Percentiles rank a stretch among this genome's conserved stretches.
Evolutionary conservation across 2,113 vertebrate genomes (phyloP).

Genomic region (Microtus richardsoni): DNA sequence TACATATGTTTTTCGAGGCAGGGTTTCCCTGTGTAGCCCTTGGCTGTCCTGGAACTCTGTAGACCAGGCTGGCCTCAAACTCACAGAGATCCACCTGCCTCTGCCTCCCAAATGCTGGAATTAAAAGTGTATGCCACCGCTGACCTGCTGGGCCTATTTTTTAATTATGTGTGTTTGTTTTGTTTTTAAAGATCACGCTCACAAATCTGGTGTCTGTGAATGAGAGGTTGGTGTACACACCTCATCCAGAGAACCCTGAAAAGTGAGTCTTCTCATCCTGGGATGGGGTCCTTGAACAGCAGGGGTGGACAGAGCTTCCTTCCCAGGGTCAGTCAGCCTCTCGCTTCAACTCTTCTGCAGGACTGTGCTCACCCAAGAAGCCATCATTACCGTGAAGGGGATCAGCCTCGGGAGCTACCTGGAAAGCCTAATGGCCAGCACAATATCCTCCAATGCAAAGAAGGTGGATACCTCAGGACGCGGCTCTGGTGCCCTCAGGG

Average conservation of each 20-base stretch:
- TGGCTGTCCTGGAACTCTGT: too few species aligned
- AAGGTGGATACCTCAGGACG: conserved; percentile 87
- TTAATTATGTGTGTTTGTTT: neutral
- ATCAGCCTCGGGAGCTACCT: conserved; percentile 96
- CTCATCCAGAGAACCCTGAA: conserved; percentile 96
- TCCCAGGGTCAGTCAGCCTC: neutral
- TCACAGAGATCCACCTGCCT: neutral
- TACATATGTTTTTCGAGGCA: too few species aligned
- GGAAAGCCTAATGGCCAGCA: conserved; percentile 96
- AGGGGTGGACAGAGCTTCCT: neutral
- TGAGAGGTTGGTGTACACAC: conserved; percentile 95
- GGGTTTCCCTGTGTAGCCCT: too few species aligned
- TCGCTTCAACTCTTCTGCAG: conserved; percentile 82
- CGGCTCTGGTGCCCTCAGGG: neutral
- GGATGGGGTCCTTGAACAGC: neutral
- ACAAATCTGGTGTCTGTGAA: conserved; percentile 98
- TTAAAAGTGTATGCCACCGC: neutral
- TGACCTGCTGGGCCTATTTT: neutral
- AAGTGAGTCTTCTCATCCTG: conserved; percentile 88
- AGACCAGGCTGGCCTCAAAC: too few species aligned
- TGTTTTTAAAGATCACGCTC: conserved; percentile 93
- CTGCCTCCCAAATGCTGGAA: neutral
- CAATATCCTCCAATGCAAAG: conserved; percentile 96
- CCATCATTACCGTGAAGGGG: conserved; percentile 97
- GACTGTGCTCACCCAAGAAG: conserved; percentile 97